phyloP scores from a whole-genome alignment of 2,888 invertebrate species.

The Boloria euphrosyne region DNA sequence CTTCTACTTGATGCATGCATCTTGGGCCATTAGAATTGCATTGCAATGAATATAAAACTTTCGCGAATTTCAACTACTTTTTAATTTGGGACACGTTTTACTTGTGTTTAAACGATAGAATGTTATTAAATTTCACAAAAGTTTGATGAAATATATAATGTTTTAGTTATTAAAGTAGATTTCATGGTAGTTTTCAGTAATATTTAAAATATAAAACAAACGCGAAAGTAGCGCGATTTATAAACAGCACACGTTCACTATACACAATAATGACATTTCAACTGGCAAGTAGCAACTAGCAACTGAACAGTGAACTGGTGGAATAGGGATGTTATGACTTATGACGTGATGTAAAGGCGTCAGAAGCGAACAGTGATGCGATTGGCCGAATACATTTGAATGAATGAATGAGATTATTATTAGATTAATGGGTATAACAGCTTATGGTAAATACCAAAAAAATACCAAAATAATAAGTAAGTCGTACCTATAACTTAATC shows the following conservation, averaged over 20 bases:
- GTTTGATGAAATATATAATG: conserved; percentile 27
- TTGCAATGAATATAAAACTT: conserved; percentile 58
- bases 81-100: conserved; percentile 62
- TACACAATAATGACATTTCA: conserved; percentile 6
- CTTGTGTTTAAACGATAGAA: background rate
- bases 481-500: no score
- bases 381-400: conserved; percentile 6
- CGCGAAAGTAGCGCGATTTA: conserved; percentile 8
- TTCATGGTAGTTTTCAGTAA: conserved; percentile 21
- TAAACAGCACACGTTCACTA: conserved; percentile 3
- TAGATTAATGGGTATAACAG: no score
- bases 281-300: background rate
- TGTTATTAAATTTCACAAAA: conserved; percentile 6
- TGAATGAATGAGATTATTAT: background rate
- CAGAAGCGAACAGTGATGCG: background rate
- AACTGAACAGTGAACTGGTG: background rate
- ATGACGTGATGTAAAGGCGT: background rate
- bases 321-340: no score
- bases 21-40: conserved; percentile 55
- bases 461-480: no score
- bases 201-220: conserved; percentile 1
- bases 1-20: conserved; percentile 54
- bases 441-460: background rate
- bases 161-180: conserved; percentile 40
- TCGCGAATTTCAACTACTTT: conserved; percentile 50